Percentiles rank a stretch among this genome's conserved stretches.
Evolutionary conservation across 2,113 vertebrate genomes (phyloP).

Genomic region (Rostratula benghalensis): DNA sequence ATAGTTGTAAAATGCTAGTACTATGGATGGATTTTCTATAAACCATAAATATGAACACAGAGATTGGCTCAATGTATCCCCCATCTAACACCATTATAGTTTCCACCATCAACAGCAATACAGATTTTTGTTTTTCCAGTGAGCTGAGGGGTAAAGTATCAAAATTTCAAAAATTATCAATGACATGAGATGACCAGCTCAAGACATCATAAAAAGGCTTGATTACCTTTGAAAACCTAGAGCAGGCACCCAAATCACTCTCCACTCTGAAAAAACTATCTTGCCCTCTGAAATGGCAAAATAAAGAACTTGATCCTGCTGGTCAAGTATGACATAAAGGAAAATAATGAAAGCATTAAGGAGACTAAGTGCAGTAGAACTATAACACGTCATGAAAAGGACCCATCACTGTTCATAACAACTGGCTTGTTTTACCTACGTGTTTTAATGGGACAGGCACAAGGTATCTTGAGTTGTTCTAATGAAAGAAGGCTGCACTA

Average conservation of each 20-base stretch:
- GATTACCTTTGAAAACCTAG: neutral
- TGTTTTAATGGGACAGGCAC: neutral
- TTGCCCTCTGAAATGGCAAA: neutral
- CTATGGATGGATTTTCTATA: neutral
- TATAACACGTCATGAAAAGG: neutral
- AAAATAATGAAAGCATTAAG: neutral
- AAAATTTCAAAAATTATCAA: neutral
- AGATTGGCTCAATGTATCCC: neutral
- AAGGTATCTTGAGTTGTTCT: constrained; percentile 15
- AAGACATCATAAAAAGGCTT: neutral
- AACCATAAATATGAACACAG: neutral
- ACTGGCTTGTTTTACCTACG: neutral
- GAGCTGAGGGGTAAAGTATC: neutral
- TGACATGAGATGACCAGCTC: neutral
- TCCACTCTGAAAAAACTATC: neutral
- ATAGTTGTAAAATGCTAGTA: neutral
- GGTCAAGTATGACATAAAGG: neutral
- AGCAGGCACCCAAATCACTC: neutral
- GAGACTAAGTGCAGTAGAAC: neutral
- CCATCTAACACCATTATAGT: neutral
- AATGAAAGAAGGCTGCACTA: constrained; percentile 23
- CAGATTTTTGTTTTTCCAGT: neutral
- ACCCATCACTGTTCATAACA: neutral
- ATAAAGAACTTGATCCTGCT: neutral
- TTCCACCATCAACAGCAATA: neutral